Conservation (phyloP, 2,113 vertebrate species). For the Hypanus sabinus region DNA sequence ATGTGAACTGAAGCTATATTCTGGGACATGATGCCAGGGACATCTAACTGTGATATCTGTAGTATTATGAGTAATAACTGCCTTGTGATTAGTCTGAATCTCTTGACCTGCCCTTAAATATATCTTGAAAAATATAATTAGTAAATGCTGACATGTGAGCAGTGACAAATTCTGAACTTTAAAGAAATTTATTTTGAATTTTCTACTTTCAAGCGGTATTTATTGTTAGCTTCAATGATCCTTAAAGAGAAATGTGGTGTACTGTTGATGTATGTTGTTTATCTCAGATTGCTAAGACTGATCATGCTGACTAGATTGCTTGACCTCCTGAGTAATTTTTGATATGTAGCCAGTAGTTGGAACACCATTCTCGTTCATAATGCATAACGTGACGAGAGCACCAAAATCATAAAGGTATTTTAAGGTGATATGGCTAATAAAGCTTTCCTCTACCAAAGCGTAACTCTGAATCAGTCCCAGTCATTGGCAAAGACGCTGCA, state of each 20-base stretch:
- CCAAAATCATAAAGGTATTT: conserved; percentile 47
- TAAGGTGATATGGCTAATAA: conserved; percentile 65
- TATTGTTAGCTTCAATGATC: neutral
- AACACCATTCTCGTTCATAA: conserved; percentile 43
- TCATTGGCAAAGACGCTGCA: conserved; percentile 65
- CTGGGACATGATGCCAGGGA: neutral
- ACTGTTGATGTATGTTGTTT: neutral
- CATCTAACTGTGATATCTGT: neutral
- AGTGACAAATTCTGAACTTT: neutral
- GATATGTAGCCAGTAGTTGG: conserved; percentile 43
- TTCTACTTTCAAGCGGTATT: neutral
- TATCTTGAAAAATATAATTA: neutral
- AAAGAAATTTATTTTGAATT: no score
- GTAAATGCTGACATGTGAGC: neutral
- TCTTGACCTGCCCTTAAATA: neutral
- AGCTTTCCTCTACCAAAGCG: conserved; percentile 63
- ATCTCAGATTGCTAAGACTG: neutral
- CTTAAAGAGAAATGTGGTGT: neutral
- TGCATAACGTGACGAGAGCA: conserved; percentile 45
- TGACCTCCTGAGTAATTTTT: conserved; percentile 27
- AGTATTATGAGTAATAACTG: neutral
- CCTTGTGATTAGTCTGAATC: neutral
- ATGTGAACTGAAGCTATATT: neutral
- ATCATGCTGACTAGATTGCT: neutral
- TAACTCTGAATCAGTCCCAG: conserved; percentile 70